Conservation (phyloP, 2,797 vertebrate species). For the Melanogrammus aeglefinus region DNA sequence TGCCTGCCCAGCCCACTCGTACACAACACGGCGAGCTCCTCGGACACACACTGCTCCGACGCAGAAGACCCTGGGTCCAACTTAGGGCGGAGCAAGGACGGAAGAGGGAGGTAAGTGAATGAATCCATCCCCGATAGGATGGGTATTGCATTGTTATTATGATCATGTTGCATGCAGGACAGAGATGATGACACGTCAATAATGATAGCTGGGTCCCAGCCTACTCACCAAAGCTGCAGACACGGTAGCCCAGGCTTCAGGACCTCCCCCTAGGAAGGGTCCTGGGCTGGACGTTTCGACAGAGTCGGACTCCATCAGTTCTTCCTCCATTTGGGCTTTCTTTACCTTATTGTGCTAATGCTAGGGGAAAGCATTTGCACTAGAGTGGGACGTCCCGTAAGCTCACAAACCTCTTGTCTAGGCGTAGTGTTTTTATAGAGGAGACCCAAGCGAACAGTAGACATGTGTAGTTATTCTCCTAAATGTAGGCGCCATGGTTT, state of each 20-base stretch:
- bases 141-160: not conserved
- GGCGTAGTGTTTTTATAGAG: not conserved
- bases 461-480: not conserved
- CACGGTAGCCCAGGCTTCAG: slow-evolving; percentile 77
- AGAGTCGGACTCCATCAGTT: slow-evolving; percentile 45
- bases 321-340: slow-evolving; percentile 54
- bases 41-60: slow-evolving; percentile 64
- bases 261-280: slow-evolving; percentile 11
- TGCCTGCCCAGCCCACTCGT: slow-evolving; percentile 67
- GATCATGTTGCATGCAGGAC: not conserved
- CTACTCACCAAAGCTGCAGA: slow-evolving; percentile 81
- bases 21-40: slow-evolving; percentile 77
- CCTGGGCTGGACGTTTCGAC: not conserved
- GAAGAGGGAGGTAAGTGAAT: not conserved
- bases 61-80: slow-evolving; percentile 57
- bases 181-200: not conserved
- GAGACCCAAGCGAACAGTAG: not conserved
- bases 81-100: slow-evolving; percentile 59
- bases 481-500: not conserved
- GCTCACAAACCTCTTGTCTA: not conserved
- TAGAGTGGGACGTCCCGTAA: not conserved
- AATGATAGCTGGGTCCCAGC: not conserved
- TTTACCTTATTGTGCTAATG: not conserved
- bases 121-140: not conserved
- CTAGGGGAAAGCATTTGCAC: not conserved